Evolutionary conservation across 2,888 invertebrate genomes (phyloP).

Genomic region (Hanleya hanleyi): DNA sequence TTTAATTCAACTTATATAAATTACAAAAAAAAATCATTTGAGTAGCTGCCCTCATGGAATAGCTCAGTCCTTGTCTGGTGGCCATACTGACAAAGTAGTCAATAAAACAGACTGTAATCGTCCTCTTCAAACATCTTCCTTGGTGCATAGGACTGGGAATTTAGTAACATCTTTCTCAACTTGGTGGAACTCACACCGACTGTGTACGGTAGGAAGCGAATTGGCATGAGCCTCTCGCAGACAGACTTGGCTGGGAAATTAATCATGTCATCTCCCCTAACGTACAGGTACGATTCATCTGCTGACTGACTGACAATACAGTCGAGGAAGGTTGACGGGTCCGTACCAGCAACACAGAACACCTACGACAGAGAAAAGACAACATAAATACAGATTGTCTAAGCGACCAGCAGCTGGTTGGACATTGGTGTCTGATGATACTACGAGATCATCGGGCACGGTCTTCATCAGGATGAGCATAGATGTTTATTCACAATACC

Average conservation of each 20-base stretch:
- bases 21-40: too few species aligned
- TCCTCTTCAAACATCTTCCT: not conserved
- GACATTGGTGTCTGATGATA: too few species aligned
- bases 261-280: constrained; percentile 68
- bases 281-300: constrained; percentile 54
- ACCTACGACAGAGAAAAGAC: too few species aligned
- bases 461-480: too few species aligned
- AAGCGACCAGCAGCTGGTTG: too few species aligned
- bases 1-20: too few species aligned
- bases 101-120: constrained; percentile 5
- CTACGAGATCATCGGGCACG: too few species aligned
- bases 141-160: not conserved
- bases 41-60: too few species aligned
- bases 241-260: constrained; percentile 61
- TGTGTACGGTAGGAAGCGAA: constrained; percentile 64
- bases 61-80: too few species aligned
- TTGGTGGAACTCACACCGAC: constrained; percentile 44
- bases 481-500: too few species aligned
- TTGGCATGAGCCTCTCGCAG: constrained; percentile 60
- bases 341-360: constrained; percentile 61
- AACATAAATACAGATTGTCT: too few species aligned
- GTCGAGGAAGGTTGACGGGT: constrained; percentile 58
- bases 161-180: constrained; percentile 31
- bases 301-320: constrained; percentile 47
- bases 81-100: too few species aligned